Base-by-base conservation (phyloP, 2,797 vertebrate species). In the Poecilia velifera region DNA sequence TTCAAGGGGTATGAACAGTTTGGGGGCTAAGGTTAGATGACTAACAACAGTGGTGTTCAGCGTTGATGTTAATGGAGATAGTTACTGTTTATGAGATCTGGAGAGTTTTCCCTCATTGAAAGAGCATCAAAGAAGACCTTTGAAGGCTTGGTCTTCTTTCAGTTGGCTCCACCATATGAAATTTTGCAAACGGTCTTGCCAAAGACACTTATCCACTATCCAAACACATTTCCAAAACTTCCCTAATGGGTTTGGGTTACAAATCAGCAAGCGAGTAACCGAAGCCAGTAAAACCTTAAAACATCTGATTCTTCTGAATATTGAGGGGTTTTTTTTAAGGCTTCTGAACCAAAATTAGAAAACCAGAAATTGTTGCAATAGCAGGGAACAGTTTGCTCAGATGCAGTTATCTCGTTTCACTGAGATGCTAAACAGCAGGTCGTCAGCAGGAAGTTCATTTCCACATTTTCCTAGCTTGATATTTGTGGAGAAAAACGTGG, bases 221-320 rank as follows among this genome's bases (percentile, higher is more conserved):
- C 76, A 41, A 75, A 43, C 49, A 57, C 51, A 14, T 41, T 77
- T 77, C 25, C 36, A 28, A 41, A 51, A 53, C 4, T 43, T 70
- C 49, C 64, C n/a, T 53, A 49, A 70, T 70, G 76, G 22, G n/a
- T 70, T 43, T 25, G 16, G 57, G 43, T 64, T 64, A 76, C 59
- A 49, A 76, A 76, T 46, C 45, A 49, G 28, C 12, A 12, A 57
- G 55, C 43, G 5, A 34, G 45, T 36, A 76, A 49, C 64, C 39
- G 47, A 51, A 70, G 51, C 64, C 76, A 77, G 14, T 49, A n/a
- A 49, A 77, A 70, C 31, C 64, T 70, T 46, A 47, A 68, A 76
- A 41, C 31, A 2, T 47, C 51, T 28, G 22, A 75, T 43, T n/a
- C 53, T 28, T 31, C 16, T 20, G 75, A 53, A 68, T 13, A 12